Base-by-base conservation (phyloP, 2,888 invertebrate species). In the Pammene aurita region DNA sequence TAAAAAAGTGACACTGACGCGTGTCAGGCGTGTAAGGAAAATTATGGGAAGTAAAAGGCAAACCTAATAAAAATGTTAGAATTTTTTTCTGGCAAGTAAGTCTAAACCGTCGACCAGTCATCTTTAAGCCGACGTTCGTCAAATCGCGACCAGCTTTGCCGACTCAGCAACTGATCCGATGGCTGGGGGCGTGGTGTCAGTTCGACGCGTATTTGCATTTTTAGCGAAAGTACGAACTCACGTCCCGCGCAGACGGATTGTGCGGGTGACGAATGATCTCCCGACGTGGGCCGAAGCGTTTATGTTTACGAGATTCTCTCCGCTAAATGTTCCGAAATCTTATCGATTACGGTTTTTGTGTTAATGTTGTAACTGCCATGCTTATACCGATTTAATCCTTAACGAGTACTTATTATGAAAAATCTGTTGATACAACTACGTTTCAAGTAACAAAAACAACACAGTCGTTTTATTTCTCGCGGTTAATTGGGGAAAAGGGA, bases 191-290 rank as follows among this genome's bases (percentile, higher is more conserved):
- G 90, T 88, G 89, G 86, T 87, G 84, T 84, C 86, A 84, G 84
- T 86, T 85, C 84, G 83, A 84, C 81, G 79, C 78, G 79, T 86
- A 92, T 91, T 92, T 91, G 90, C 91, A 92, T 91, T 88, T 91
- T 91, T 87, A 89, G 90, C 88, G 88, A 86, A 87, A 89, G 86
- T 86, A 88, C 87, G 82, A 80, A 86, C 86, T 84, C 88, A 85
- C 87, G 92, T 90, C 91, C 75, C 74, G 72, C 77, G 76, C 91
- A 91, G 90, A 90, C 87, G 83, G 84, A 89, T 88, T 87, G 83
- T 78, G 81, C 77, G 77, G 72, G 83, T 87, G 88, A 90, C 87
- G 87, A 85, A 90, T 90, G 90, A 87, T 88, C 84, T 74, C 76
- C 70, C 76, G 81, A 82, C 82, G 82, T 80, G 78, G 78, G 81